phyloP scores from a whole-genome alignment of 2,888 invertebrate genomes.

The Clunio marinus region DNA sequence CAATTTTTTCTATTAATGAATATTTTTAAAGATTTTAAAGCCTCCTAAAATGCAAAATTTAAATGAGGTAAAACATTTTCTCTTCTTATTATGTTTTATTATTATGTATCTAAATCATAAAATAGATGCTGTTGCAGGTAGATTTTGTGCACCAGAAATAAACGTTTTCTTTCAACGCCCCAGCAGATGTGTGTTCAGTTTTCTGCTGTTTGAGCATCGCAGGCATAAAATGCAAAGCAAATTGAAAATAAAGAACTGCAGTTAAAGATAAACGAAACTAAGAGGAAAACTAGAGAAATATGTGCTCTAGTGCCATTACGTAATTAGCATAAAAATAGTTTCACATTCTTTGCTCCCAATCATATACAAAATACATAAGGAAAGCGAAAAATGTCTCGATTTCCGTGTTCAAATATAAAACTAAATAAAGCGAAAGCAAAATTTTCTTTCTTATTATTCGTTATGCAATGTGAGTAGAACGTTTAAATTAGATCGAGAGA shows the following conservation, averaged over 20 bases:
- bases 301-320: conserved; percentile 9
- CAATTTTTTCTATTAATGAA: too few species aligned
- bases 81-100: too few species aligned
- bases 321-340: conserved; percentile 28
- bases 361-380: not conserved
- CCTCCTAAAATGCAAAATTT: too few species aligned
- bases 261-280: not conserved
- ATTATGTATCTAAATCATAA: too few species aligned
- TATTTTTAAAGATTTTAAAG: too few species aligned
- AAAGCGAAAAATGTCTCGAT: not conserved
- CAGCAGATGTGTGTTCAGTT: not conserved
- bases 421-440: not conserved
- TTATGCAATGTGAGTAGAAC: conserved; percentile 27
- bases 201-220: not conserved
- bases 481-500: conserved; percentile 30
- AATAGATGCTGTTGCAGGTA: too few species aligned
- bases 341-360: too few species aligned
- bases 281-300: not conserved
- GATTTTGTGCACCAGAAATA: too few species aligned
- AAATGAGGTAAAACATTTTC: too few species aligned
- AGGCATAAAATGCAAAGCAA: too few species aligned
- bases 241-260: not conserved
- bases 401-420: not conserved
- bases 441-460: too few species aligned
- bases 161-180: not conserved